Evolutionary conservation across 2,888 invertebrate species (phyloP).

Genomic region (Oxystoma pomonae): DNA sequence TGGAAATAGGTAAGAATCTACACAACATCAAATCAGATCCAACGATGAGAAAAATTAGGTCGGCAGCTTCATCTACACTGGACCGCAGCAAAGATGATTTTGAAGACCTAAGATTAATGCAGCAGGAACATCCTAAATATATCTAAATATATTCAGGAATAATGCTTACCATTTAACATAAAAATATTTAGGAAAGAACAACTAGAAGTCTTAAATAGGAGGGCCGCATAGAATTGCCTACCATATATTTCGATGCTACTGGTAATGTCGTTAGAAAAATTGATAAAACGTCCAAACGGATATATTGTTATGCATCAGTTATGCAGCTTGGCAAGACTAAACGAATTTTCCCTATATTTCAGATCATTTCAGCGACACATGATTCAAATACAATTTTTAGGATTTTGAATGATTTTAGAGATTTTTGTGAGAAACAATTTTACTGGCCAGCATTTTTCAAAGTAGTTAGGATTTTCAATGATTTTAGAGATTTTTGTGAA

Average conservation of each 20-base stretch:
- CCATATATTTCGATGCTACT: background rate
- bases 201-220: background rate
- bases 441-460: conserved; percentile 11
- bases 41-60: background rate
- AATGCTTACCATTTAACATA: background rate
- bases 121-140: background rate
- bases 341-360: background rate
- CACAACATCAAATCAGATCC: background rate
- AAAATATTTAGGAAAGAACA: background rate
- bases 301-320: background rate
- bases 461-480: background rate
- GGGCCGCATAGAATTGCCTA: background rate
- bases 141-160: too few species aligned
- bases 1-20: background rate
- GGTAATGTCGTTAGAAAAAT: background rate
- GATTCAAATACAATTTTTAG: background rate
- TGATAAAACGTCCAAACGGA: background rate
- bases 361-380: background rate
- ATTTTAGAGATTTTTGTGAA: background rate
- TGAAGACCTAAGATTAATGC: background rate
- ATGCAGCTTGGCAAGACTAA: background rate
- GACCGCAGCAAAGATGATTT: background rate
- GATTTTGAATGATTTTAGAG: conserved; percentile 5
- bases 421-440: conserved; percentile 13
- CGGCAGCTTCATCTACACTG: background rate